Evolutionary conservation across 2,888 invertebrate species (phyloP), one percentile per base, ranked within the genome.

Genomic region (Ennomos quercinarius): DNA sequence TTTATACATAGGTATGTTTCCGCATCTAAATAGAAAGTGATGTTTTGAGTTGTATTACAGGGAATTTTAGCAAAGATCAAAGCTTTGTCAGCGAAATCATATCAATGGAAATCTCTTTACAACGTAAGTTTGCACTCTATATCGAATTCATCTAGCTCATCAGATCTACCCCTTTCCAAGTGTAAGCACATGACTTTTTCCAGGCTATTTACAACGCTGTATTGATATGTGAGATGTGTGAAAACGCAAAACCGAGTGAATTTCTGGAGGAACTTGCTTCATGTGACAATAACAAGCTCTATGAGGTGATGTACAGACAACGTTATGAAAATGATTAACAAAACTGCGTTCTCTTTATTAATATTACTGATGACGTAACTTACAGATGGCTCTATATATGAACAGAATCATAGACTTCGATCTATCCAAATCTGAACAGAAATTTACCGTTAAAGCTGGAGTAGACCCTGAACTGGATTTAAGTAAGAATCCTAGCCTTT

Each of bases 381-480:
- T 42, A 38, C 63, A 94, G 78, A 93, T 96, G 76, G 95, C 95
- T 53, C 89, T 95, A 54, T 95, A 95, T 54, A 95, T 97, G 81
- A 94, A 95, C 66, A 93, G 95, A 70, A 94, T 96, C n/a, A 93
- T 96, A 60, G 96, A 96, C 79, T 95, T 95, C 76, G 95, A 94
- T 57, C 91, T 93, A 38, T 94, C 94, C 9, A 93, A 91, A 66
- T 87, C 87, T 8, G 93, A 94, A 69, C 94, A 94, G 38, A 94
- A 95, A 73, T 96, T 98, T 71, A 94, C 95, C 0, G 96, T 98
- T 0, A 96, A 96, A 70, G 84, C 94, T 27, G 96, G 96, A 49
- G 94, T 98, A 2, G 96, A 97, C 78, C 88, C 94, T 2, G 94
- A 95, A 64, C 89, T 98, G 44, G 98, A 98, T 81, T 94, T 94